These are phyloP conservation scores for Thunnus albacares DNA, from an alignment of 2,797 vertebrate genomes.

Conservation along the genomic window DNA sequence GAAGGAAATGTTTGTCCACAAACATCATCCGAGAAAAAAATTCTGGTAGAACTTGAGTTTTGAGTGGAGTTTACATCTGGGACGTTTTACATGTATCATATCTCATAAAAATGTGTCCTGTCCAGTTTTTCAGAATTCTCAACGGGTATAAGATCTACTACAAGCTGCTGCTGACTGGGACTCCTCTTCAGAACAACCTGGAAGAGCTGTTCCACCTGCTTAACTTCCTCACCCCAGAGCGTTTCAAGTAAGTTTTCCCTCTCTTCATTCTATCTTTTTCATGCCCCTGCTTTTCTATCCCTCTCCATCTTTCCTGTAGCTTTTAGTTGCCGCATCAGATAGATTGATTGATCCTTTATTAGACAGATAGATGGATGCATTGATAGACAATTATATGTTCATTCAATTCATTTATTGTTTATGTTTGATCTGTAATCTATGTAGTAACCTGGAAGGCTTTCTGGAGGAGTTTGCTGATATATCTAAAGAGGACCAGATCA, in stretches of 20 bases:
- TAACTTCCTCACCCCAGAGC: constrained; percentile 97
- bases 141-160: constrained; percentile 99
- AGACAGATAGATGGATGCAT: neutral
- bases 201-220: constrained; percentile 99
- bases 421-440: neutral
- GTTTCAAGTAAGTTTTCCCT: constrained; percentile 93
- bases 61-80: neutral
- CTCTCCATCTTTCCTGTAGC: neutral
- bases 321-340: neutral
- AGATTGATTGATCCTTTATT: no score
- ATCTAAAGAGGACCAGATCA: constrained; percentile 99
- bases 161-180: constrained; percentile 97
- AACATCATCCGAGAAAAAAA: no score
- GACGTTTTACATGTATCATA: constrained; percentile 6
- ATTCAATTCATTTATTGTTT: no score
- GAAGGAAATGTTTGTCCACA: constrained; percentile 12
- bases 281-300: neutral
- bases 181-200: constrained; percentile 98
- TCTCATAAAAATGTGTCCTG: constrained; percentile 9
- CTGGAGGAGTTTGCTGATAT: constrained; percentile 99
- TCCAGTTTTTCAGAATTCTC: constrained; percentile 96
- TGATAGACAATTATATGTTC: neutral
- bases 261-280: neutral
- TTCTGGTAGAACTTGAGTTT: no score
- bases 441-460: constrained; percentile 97